Conservation (phyloP, 2,113 vertebrate genomes). For the Buteo buteo region DNA sequence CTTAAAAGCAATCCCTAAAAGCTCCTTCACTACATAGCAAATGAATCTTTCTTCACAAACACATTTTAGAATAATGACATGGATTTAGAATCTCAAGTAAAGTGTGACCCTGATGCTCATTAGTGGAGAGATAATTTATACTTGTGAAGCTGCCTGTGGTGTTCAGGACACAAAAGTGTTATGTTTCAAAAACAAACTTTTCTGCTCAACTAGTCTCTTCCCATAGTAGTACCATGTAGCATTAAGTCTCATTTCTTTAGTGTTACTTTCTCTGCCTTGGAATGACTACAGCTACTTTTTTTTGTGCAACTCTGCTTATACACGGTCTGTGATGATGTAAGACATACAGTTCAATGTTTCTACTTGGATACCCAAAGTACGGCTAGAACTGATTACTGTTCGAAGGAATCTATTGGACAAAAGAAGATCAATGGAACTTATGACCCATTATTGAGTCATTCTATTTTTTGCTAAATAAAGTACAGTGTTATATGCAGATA, state of each 20-base stretch:
- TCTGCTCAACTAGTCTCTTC: neutral
- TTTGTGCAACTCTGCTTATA: neutral
- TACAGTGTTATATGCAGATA: neutral
- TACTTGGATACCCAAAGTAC: neutral
- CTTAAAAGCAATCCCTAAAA: conserved; percentile 39
- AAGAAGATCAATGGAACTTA: neutral
- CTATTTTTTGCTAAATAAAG: neutral
- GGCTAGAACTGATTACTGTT: neutral
- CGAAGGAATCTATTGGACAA: neutral
- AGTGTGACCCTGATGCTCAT: conserved; percentile 13
- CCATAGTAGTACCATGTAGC: neutral
- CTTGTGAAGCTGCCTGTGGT: neutral
- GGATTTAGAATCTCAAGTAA: conserved; percentile 18
- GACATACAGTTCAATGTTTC: neutral
- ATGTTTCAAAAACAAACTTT: conserved; percentile 16
- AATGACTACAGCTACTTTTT: neutral
- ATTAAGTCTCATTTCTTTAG: neutral
- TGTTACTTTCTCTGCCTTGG: neutral
- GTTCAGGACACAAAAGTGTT: neutral
- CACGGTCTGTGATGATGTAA: neutral
- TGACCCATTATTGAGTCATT: neutral
- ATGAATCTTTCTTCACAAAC: conserved; percentile 22
- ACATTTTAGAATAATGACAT: conserved; percentile 21
- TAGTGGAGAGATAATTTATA: conserved; percentile 18
- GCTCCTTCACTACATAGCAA: neutral